Evolutionary conservation across 2,888 invertebrate genomes (phyloP), one percentile per base, ranked within the genome.

Genomic region (Miltochrista miniata): DNA sequence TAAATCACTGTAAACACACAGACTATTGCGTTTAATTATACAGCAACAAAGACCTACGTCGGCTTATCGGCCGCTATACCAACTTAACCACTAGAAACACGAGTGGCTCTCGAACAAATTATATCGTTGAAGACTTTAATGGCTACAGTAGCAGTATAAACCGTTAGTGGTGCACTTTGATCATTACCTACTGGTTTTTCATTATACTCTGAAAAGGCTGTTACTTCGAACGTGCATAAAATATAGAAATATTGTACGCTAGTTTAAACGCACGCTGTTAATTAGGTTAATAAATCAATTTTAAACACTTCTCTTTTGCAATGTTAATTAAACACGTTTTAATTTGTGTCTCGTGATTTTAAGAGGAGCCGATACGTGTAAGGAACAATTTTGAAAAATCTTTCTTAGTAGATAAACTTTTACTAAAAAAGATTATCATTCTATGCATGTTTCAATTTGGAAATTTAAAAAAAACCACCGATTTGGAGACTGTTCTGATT

Each of bases 1-100:
- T 78, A 76, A 71, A 61, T 68, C 64, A 77, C 81, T 79, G 83
- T 87, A 83, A 86, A 79, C 79, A 77, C 63, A 78, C 67, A 72
- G 63, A 76, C 63, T 79, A 84, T 81, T 85, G 83, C 81, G 76
- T 86, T 85, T 87, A 87, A 85, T 86, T 87, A 84, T 78, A 85
- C 72, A 72, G 76, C 69, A 69, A 76, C 71, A 69, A 76, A 82
- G 77, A 79, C 73, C 79, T 78, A 72, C 75, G 70, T 61, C 48
- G 61, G 68, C 80, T 82, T 83, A 83, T 82, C 81, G 63, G 66
- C 51, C 58, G 57, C 65, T 59, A 59, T 64, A 60, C 56, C 55
- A 68, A 65, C 59, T 67, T 65, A 68, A 67, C 70, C 63, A 67
- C 64, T 68, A 64, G 60, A 59, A 66, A 68, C 63, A 65, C 59